Evolutionary conservation across 2,797 vertebrate genomes (phyloP).

Genomic region (Toxotes lorentzi): DNA sequence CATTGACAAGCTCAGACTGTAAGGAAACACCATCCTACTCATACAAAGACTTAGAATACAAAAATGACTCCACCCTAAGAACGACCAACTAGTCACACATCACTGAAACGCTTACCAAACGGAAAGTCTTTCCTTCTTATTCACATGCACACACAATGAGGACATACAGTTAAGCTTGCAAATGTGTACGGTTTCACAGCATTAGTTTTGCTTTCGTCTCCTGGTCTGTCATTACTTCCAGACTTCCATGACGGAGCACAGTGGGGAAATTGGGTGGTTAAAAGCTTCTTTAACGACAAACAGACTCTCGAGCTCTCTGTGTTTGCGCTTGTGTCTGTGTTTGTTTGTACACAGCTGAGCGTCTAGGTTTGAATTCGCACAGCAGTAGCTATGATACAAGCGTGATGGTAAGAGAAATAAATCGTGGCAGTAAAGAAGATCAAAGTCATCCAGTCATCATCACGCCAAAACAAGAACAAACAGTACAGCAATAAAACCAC

Average conservation of each 20-base stretch:
- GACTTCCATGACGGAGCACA: constrained; percentile 35
- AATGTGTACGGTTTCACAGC: constrained; percentile 33
- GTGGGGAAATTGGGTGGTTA: constrained; percentile 14
- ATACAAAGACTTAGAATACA: constrained; percentile 18
- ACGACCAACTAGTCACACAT: constrained; percentile 30
- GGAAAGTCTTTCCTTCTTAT: constrained; percentile 31
- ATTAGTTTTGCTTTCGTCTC: constrained; percentile 34
- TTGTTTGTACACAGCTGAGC: constrained; percentile 43
- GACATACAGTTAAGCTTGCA: constrained; percentile 29
- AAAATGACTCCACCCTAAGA: constrained; percentile 29
- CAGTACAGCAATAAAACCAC: constrained; percentile 56
- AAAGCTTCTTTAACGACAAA: constrained; percentile 44
- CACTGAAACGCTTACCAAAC: constrained; percentile 34
- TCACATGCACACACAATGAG: constrained; percentile 22
- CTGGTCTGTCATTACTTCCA: constrained; percentile 37
- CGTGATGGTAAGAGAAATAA: constrained; percentile 5
- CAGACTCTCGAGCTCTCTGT: constrained; percentile 23
- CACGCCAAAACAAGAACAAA: constrained; percentile 67
- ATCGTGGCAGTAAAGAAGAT: constrained; percentile 32
- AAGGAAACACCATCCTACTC: constrained; percentile 33
- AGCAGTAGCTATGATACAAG: constrained; percentile 49
- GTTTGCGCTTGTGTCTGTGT: constrained; percentile 8
- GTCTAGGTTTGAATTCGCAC: constrained; percentile 25
- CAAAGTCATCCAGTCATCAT: constrained; percentile 45
- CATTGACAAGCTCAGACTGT: constrained; percentile 27